Evolutionary conservation across 2,888 invertebrate species (phyloP).

Genomic region (Venusia cambrica): DNA sequence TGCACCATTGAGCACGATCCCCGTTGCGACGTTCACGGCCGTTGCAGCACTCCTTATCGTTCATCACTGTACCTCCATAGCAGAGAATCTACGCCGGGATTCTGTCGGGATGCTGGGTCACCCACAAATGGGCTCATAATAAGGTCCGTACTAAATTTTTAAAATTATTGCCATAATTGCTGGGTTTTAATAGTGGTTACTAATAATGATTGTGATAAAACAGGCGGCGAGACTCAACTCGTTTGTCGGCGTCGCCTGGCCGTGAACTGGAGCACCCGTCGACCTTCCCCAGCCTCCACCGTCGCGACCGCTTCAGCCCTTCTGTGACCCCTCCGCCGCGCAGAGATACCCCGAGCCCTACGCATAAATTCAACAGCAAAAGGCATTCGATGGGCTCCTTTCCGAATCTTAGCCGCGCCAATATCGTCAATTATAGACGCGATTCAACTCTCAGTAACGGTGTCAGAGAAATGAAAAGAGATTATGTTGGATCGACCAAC

Average conservation of each 20-base stretch:
- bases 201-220: constrained; percentile 40
- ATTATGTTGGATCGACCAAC: constrained; percentile 50
- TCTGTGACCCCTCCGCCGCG: constrained; percentile 72
- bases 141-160: constrained; percentile 50
- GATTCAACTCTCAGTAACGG: constrained; percentile 62
- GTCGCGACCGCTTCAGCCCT: constrained; percentile 80
- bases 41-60: constrained; percentile 66
- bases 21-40: constrained; percentile 87
- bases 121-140: constrained; percentile 72
- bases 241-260: constrained; percentile 78
- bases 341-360: constrained; percentile 73
- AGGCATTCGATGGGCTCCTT: constrained; percentile 72
- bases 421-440: constrained; percentile 65
- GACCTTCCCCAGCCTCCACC: constrained; percentile 84
- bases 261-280: constrained; percentile 86
- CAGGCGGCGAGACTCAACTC: constrained; percentile 82
- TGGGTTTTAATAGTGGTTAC: too few relatives aligned
- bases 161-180: neutral
- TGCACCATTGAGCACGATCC: constrained; percentile 80
- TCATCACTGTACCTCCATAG: constrained; percentile 72
- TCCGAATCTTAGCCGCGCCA: constrained; percentile 61
- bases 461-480: constrained; percentile 74
- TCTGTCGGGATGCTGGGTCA: constrained; percentile 77
- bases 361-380: constrained; percentile 57
- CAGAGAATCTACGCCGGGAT: constrained; percentile 78